Evolutionary conservation across 2,797 vertebrate species (phyloP).

Genomic region (Cryptoblepharus egeriae): DNA sequence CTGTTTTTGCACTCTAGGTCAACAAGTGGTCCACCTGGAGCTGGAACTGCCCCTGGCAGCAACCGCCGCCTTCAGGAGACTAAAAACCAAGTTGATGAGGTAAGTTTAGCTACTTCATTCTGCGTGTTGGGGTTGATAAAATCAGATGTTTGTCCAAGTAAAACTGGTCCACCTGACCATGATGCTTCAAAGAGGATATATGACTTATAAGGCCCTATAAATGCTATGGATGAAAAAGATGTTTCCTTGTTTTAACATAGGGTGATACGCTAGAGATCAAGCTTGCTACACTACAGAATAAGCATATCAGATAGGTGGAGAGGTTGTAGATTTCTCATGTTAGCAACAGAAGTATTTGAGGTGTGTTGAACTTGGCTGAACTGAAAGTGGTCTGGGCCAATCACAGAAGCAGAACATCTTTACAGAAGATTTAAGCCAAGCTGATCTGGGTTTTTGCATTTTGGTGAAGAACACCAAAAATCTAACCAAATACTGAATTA

Average conservation of each 20-base stretch:
- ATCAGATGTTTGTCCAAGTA: neutral
- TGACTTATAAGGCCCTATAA: neutral
- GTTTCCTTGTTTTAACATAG: neutral
- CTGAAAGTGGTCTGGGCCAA: neutral
- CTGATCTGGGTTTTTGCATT: neutral
- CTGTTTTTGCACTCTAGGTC: conserved; percentile 69
- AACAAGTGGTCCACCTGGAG: conserved; percentile 42
- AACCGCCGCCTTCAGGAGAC: conserved; percentile 82
- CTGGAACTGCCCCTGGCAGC: conserved; percentile 64
- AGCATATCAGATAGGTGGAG: neutral
- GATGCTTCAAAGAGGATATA: too few relatives aligned
- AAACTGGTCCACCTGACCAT: neutral
- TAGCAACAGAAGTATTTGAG: neutral
- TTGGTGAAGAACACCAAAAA: neutral
- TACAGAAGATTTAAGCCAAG: too few relatives aligned
- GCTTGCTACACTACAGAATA: neutral
- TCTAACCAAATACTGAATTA: neutral
- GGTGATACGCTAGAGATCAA: neutral
- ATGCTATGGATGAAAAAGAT: neutral
- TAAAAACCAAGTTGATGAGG: conserved; percentile 83
- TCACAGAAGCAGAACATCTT: neutral
- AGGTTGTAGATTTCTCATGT: neutral
- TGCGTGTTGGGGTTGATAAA: neutral
- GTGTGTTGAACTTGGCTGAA: neutral
- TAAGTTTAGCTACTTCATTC: conserved; percentile 42